Percentiles rank a stretch among this genome's conserved stretches.
phyloP scores from a whole-genome alignment of 53 echinoderm and acorn worm genomes.

The Temnopleurus reevesii region DNA sequence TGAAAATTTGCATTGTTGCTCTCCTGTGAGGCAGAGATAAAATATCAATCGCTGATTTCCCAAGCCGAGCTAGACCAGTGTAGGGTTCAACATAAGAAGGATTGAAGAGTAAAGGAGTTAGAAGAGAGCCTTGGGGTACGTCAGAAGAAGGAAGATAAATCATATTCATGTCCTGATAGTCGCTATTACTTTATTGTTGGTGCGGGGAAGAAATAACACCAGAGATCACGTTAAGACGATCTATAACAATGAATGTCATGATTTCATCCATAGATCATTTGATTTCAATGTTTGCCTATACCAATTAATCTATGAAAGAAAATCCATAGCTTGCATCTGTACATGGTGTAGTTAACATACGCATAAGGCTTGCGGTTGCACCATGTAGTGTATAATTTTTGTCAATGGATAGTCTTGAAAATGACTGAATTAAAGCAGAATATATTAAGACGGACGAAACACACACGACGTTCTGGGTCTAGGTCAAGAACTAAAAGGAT shows the following conservation, averaged over 20 bases:
- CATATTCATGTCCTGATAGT: not conserved
- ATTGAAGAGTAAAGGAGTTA: not conserved
- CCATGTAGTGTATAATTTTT: too few relatives aligned
- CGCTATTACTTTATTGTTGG: not conserved
- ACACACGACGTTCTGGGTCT: too few relatives aligned
- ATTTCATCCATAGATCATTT: too few relatives aligned
- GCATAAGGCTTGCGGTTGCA: too few relatives aligned
- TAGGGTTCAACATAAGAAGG: not conserved
- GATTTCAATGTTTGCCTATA: too few relatives aligned
- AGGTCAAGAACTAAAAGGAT: too few relatives aligned
- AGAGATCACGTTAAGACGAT: not conserved
- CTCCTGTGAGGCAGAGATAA: not conserved
- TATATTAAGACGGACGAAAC: too few relatives aligned
- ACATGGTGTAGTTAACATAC: too few relatives aligned
- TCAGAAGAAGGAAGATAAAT: not conserved
- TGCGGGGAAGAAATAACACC: not conserved
- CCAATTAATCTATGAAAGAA: too few relatives aligned
- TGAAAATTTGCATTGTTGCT: constrained; percentile 4
- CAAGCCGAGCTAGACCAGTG: not conserved
- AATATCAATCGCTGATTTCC: constrained; percentile 1
- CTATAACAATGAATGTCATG: not conserved
- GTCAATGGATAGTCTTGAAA: too few relatives aligned
- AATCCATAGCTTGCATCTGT: too few relatives aligned
- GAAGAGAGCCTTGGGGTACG: not conserved
- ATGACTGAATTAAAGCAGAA: too few relatives aligned